Evolutionary conservation across 2,113 vertebrate species (phyloP).

Genomic region (Pseudorhombus dupliciocellatus): DNA sequence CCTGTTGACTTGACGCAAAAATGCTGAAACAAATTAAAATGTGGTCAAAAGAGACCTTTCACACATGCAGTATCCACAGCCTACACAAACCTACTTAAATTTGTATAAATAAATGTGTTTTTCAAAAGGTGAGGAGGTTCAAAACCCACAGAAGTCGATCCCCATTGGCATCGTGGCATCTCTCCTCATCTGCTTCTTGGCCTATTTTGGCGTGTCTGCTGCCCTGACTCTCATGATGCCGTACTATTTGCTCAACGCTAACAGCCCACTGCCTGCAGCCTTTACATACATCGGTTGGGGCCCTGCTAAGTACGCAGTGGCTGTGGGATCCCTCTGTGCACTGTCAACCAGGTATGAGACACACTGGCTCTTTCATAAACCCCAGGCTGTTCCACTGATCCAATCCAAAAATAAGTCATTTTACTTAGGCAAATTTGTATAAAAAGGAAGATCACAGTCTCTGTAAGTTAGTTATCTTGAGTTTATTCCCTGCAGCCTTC

Average conservation of each 20-base stretch:
- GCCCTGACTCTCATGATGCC: constrained; percentile 88
- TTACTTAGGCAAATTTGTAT: neutral
- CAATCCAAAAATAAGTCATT: neutral
- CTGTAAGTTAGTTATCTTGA: neutral
- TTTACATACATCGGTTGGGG: constrained; percentile 84
- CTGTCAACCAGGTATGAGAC: constrained; percentile 74
- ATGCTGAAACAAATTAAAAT: too few relatives aligned
- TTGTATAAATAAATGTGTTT: constrained; percentile 13
- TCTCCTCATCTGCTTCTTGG: constrained; percentile 85
- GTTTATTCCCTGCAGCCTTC: constrained; percentile 76
- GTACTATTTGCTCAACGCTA: constrained; percentile 82
- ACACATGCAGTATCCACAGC: neutral
- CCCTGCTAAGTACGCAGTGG: constrained; percentile 77
- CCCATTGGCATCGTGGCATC: constrained; percentile 82
- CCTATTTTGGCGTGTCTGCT: constrained; percentile 84
- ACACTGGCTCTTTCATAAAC: neutral
- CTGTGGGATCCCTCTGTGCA: constrained; percentile 80
- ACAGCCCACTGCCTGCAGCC: constrained; percentile 82
- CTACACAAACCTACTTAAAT: neutral
- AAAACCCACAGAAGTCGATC: constrained; percentile 84
- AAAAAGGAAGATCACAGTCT: neutral
- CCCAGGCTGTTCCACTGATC: neutral
- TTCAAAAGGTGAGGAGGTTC: constrained; percentile 83
- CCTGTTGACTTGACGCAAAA: too few relatives aligned
- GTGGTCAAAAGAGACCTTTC: too few relatives aligned